Evolutionary conservation across 2,113 vertebrate species (phyloP), one percentile per base, ranked within the genome.

Genomic region (Etheostoma spectabile): DNA sequence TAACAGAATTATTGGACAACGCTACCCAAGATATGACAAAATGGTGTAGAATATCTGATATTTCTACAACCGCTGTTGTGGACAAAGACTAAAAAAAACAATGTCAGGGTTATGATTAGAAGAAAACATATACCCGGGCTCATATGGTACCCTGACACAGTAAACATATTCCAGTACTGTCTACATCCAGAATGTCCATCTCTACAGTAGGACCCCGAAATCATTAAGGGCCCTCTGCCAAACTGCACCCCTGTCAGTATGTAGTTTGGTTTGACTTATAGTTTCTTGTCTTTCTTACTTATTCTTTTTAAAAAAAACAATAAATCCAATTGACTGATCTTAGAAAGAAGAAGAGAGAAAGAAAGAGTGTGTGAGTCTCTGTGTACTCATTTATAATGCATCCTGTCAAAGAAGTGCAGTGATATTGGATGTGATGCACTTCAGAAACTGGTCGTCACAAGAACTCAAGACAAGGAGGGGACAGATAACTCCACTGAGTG

Each of bases 321-420:
- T 76, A 55, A 51, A 68, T 82, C 30, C 49, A 76, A 45, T 38
- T 55, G 21, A 63, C 51, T 38, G 33, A 70, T 52, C 52, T 74
- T 8, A 66, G 30, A 71, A 24, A 22, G 6, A 65, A 27, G 48
- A 45, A 45, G 57, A 73, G 56, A 35, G 53, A 42, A 33, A 61
- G 42, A 57, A 49, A 16, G 10, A 73, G 66, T 70, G 71, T 73
- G 79, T 73, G 53, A 56, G 82, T 73, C 12, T 74, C 71, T 87
- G 69, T 86, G 79, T 84, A 89, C 82, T 93, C 88, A 91, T 93
- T 92, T 87, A 94, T 94, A 92, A 93, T 95, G 86, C 85, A 93
- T 87, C 68, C 42, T 83, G 85, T 93, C 88, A 92, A 73, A 87
- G 80, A 83, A 61, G 68, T 84, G 75, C 88, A 93, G 92, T 88